Conservation (phyloP, 2,113 vertebrate species). For the Phalacrocorax aristotelis region DNA sequence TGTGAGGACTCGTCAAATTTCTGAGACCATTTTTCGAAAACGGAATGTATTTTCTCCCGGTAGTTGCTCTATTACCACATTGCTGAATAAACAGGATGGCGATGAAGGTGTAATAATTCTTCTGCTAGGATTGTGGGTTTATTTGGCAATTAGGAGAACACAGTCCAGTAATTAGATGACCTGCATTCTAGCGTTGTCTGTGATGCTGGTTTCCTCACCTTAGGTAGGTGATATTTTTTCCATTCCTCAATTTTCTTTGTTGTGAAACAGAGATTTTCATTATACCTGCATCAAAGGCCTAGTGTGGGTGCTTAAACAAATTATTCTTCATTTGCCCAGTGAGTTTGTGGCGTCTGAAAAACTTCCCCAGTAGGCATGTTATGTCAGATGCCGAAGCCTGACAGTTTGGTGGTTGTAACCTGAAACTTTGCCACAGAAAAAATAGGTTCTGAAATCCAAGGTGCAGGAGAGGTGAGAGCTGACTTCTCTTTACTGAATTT, state of each 20-base stretch:
- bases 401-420: neutral
- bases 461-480: neutral
- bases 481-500: neutral
- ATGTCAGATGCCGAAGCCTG: slow-evolving; percentile 25
- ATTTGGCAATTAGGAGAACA: slow-evolving; percentile 33
- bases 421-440: slow-evolving; percentile 2
- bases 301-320: slow-evolving; percentile 44
- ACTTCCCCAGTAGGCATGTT: neutral
- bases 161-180: neutral
- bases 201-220: slow-evolving; percentile 2
- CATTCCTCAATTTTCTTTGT: neutral
- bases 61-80: neutral
- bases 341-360: slow-evolving; percentile 38
- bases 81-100: slow-evolving; percentile 34
- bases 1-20: neutral
- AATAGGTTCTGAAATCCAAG: neutral
- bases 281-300: slow-evolving; percentile 30
- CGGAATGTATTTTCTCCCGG: slow-evolving; percentile 13
- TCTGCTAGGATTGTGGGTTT: neutral
- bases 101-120: neutral
- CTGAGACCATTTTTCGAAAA: neutral
- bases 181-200: neutral
- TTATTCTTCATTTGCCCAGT: slow-evolving; percentile 27
- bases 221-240: slow-evolving; percentile 2
- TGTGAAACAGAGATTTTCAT: slow-evolving; percentile 33